Conservation (phyloP, 2,113 vertebrate genomes). For the Chlorodrepanis virens region DNA sequence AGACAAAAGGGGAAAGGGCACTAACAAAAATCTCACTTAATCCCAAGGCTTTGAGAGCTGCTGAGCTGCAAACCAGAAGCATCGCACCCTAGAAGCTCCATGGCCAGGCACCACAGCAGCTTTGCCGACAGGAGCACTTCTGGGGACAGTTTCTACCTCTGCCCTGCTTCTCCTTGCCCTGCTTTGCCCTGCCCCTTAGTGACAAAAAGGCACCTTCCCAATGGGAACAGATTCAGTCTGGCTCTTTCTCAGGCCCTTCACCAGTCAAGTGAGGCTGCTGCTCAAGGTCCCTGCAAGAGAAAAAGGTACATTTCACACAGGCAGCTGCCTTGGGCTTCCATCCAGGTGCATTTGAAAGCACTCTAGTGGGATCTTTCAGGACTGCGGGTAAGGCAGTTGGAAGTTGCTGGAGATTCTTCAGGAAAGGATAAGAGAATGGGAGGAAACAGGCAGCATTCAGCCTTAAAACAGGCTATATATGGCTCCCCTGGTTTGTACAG, state of each 20-base stretch:
- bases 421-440: not conserved
- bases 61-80: not conserved
- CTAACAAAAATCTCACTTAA: not conserved
- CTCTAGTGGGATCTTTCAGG: not conserved
- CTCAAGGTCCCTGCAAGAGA: not conserved
- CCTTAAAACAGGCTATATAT: not conserved
- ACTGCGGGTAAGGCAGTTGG: not conserved
- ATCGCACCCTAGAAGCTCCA: fast-evolving
- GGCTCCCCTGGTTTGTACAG: not conserved
- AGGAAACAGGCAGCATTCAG: not conserved
- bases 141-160: not conserved
- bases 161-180: not conserved
- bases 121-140: fast-evolving
- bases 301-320: not conserved
- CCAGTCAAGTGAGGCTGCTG: not conserved
- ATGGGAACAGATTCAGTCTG: not conserved
- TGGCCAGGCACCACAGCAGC: fast-evolving
- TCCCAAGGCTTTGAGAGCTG: not conserved
- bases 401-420: not conserved
- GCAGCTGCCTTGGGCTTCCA: not conserved
- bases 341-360: not conserved
- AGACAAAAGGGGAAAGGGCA: not conserved
- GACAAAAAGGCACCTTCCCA: not conserved
- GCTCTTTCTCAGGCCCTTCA: not conserved
- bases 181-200: not conserved